Evolutionary conservation across 2,113 vertebrate genomes (phyloP).

Genomic region (Chrysochloris asiatica): DNA sequence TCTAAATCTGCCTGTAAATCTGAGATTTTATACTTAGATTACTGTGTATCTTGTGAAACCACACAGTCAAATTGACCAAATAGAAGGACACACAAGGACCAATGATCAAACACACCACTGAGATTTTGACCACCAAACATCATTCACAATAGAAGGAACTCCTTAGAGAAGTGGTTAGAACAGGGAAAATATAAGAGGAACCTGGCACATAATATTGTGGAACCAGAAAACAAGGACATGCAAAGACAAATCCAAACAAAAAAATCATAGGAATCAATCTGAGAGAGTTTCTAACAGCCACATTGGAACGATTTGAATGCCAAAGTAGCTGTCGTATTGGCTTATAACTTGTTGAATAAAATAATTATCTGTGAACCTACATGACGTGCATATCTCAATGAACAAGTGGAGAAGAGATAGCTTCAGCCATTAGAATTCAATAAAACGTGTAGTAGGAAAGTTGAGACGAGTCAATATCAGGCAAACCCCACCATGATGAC

Average conservation of each 20-base stretch:
- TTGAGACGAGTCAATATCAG: too few species aligned
- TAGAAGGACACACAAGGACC: background rate
- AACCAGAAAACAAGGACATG: background rate
- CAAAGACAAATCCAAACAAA: background rate
- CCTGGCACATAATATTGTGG: background rate
- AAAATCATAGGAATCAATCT: fast-evolving
- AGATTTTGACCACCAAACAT: background rate
- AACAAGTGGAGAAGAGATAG: background rate
- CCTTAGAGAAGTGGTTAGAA: background rate
- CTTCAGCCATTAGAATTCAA: background rate
- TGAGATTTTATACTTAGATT: too few species aligned
- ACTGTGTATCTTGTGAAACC: too few species aligned
- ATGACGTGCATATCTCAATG: background rate
- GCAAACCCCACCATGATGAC: background rate
- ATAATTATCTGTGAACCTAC: background rate
- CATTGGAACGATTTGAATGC: background rate
- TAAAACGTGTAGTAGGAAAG: background rate
- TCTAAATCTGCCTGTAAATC: too few species aligned
- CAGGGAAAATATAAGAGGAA: background rate
- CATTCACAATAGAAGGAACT: background rate
- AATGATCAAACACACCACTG: too few species aligned
- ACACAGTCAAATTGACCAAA: background rate
- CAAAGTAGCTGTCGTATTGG: background rate
- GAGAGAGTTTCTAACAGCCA: background rate
- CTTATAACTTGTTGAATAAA: background rate